phyloP scores from a whole-genome alignment of 2,113 vertebrate species.

The Tenrec ecaudatus region DNA sequence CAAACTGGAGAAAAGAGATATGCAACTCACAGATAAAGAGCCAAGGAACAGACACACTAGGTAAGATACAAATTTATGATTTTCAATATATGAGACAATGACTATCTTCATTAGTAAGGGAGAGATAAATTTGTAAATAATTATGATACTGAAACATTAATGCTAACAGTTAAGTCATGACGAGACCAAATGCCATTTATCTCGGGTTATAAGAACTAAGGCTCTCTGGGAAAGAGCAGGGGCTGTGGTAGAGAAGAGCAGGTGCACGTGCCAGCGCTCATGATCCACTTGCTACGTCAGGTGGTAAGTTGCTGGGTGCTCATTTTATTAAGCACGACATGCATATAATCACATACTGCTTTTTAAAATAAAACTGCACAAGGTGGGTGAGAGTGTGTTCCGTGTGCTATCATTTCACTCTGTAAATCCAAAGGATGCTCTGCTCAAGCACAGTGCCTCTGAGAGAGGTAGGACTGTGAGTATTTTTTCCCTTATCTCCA shows the following conservation, averaged over 20 bases:
- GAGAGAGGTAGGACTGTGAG: not conserved
- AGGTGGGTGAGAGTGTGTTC: not conserved
- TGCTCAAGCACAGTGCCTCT: not conserved
- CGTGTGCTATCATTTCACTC: not conserved
- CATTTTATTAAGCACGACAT: not conserved
- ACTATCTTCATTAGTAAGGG: not conserved
- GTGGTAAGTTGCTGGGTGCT: not conserved
- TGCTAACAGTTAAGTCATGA: not conserved
- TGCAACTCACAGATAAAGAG: not conserved
- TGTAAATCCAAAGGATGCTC: not conserved
- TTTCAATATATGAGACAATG: not conserved
- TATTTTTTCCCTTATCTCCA: conserved; percentile 23
- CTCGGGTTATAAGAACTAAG: not conserved
- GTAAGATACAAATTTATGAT: not conserved
- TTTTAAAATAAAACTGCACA: not conserved
- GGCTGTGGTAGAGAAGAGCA: not conserved
- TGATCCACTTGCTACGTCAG: not conserved
- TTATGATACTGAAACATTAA: not conserved
- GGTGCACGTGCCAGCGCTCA: not conserved
- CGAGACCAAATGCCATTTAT: not conserved
- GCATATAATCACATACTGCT: not conserved
- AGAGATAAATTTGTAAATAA: not conserved
- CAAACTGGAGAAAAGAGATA: not conserved
- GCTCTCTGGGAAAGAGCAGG: not conserved
- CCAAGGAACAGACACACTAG: not conserved